phyloP scores from a whole-genome alignment of 2,113 vertebrate genomes.

The Psophia crepitans region DNA sequence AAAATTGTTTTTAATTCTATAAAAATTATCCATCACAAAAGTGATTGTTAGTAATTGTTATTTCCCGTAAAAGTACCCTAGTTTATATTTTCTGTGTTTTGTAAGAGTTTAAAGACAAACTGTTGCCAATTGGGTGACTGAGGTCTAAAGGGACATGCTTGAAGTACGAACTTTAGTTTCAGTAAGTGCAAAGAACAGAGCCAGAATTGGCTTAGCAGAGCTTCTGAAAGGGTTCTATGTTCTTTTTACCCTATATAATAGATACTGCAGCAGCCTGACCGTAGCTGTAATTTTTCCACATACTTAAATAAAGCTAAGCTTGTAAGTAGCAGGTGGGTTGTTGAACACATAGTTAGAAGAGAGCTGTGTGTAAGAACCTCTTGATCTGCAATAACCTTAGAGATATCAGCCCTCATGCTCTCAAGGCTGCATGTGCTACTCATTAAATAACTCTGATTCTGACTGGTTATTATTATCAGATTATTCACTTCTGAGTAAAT shows the following conservation, averaged over 20 bases:
- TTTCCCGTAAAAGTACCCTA: neutral
- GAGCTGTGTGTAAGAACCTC: accelerated
- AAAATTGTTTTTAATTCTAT: neutral
- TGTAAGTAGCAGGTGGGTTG: neutral
- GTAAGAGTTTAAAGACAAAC: neutral
- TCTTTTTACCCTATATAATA: neutral
- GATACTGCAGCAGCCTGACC: neutral
- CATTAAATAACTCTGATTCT: neutral
- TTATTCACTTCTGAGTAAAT: neutral
- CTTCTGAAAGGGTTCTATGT: accelerated
- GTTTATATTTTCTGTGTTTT: neutral
- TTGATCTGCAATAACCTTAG: neutral
- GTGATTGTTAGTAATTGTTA: no score
- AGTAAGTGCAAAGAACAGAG: neutral
- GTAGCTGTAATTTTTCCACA: neutral
- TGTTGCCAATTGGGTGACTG: neutral
- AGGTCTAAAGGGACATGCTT: neutral
- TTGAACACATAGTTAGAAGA: neutral
- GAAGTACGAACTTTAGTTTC: neutral
- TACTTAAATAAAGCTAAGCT: neutral
- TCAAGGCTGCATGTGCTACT: neutral
- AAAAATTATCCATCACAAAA: neutral
- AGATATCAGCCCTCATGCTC: neutral
- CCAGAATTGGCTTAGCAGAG: neutral
- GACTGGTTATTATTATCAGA: neutral